These are phyloP conservation scores for Globodera rostochiensis DNA, from an alignment of 1,140 invertebrate species.

Conservation along the genomic window DNA sequence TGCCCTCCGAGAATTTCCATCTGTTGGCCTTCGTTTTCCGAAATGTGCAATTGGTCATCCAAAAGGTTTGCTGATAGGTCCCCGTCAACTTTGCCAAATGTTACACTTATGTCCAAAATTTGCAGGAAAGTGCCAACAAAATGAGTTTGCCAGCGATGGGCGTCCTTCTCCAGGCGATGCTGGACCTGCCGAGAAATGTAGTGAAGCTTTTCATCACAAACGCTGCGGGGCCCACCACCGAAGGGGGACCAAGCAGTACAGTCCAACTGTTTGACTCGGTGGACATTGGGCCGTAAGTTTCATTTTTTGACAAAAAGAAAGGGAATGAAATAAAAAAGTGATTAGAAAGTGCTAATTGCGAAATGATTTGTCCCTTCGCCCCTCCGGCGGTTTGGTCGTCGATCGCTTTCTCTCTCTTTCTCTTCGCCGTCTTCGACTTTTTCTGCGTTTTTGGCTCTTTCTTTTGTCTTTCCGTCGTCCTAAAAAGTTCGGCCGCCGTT, in stretches of 20 bases:
- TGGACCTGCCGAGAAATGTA: conserved; percentile 43
- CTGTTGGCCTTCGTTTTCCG: conserved; percentile 54
- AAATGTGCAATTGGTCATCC: conserved; percentile 50
- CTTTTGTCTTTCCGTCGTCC: background rate
- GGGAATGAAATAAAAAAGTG: conserved; percentile 14
- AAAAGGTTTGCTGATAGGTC: conserved; percentile 36
- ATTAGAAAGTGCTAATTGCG: conserved; percentile 22
- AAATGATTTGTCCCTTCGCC: background rate
- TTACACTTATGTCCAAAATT: conserved; percentile 27
- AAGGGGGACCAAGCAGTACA: background rate
- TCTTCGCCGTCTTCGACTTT: conserved; percentile 2
- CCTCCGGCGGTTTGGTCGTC: background rate
- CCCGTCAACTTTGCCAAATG: conserved; percentile 9
- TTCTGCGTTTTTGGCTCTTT: background rate
- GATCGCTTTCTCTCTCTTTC: conserved; percentile 5
- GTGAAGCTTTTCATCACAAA: conserved; percentile 36
- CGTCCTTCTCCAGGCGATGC: conserved; percentile 54
- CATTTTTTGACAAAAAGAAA: background rate
- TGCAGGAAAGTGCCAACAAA: conserved; percentile 55
- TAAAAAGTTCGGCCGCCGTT: background rate
- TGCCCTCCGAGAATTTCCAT: conserved; percentile 54
- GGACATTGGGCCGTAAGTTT: conserved; percentile 26
- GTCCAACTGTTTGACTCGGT: conserved; percentile 20
- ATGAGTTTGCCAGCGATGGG: conserved; percentile 53
- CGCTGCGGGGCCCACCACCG: background rate